A percentile compares a stretch with the other conserved stretches of the same genome.
phyloP scores from a whole-genome alignment of 1,140 invertebrate genomes.

The Diachasma alloeum region DNA sequence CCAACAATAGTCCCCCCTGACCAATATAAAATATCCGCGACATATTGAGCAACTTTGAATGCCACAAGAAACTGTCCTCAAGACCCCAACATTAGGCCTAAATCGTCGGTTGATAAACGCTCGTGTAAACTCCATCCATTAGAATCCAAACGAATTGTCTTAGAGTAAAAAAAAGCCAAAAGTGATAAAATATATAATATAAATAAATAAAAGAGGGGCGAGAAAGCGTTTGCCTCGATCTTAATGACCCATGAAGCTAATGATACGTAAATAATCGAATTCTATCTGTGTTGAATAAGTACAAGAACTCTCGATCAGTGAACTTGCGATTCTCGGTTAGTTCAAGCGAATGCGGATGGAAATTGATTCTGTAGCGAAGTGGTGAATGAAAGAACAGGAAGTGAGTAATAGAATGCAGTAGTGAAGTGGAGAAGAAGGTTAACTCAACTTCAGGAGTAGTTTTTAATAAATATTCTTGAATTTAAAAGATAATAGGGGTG shows the following conservation, averaged over 20 bases:
- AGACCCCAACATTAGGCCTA: not conserved
- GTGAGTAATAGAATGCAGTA: not conserved
- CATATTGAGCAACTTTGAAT: too few species aligned
- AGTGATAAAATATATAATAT: conserved; percentile 16
- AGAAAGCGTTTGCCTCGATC: conserved; percentile 18
- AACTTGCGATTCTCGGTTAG: conserved; percentile 12
- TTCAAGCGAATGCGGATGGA: conserved; percentile 11
- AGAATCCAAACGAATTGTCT: conserved; percentile 23
- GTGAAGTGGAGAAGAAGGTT: not conserved
- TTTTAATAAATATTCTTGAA: too few species aligned
- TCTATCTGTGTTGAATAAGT: not conserved
- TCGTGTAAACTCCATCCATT: not conserved
- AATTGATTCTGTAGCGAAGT: not conserved
- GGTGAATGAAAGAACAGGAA: not conserved
- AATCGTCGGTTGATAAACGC: not conserved
- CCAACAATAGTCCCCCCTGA: too few species aligned
- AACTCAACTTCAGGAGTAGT: too few species aligned
- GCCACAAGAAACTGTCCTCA: not conserved
- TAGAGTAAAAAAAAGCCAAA: not conserved
- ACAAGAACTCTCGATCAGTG: not conserved
- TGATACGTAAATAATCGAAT: not conserved
- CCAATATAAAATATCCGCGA: too few species aligned
- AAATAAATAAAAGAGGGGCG: conserved; percentile 22
- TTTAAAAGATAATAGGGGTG: too few species aligned
- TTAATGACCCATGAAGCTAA: not conserved